Conservation (phyloP, 2,113 vertebrate genomes). For the Delphinus delphis region DNA sequence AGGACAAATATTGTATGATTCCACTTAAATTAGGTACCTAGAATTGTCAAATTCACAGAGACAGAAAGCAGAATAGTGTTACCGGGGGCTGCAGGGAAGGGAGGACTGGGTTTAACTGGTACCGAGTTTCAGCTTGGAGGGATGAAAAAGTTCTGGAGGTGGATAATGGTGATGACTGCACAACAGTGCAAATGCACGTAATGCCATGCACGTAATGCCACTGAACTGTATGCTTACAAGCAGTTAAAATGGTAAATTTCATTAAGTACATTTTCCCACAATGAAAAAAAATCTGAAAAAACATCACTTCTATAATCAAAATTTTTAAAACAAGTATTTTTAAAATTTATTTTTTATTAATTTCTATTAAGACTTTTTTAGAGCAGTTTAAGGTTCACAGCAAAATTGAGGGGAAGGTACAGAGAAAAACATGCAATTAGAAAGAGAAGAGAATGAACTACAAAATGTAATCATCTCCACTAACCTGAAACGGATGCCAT, state of each 20-base stretch:
- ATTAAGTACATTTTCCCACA: background rate
- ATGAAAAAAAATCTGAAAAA: background rate
- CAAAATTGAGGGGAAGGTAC: background rate
- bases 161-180: background rate
- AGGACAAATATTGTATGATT: background rate
- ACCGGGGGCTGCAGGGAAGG: background rate
- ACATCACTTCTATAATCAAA: background rate
- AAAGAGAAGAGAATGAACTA: slow-evolving; percentile 19
- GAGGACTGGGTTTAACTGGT: background rate
- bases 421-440: background rate
- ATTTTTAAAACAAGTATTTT: background rate
- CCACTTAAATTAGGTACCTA: background rate
- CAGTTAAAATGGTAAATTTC: background rate
- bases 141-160: background rate
- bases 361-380: background rate
- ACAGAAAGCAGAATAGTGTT: background rate
- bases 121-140: background rate
- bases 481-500: slow-evolving; percentile 76
- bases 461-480: slow-evolving; percentile 46
- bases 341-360: background rate
- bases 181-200: background rate
- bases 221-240: background rate
- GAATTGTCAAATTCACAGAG: background rate
- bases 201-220: background rate
- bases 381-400: background rate